phyloP scores from a whole-genome alignment of 2,797 vertebrate genomes.

The Morus bassanus region DNA sequence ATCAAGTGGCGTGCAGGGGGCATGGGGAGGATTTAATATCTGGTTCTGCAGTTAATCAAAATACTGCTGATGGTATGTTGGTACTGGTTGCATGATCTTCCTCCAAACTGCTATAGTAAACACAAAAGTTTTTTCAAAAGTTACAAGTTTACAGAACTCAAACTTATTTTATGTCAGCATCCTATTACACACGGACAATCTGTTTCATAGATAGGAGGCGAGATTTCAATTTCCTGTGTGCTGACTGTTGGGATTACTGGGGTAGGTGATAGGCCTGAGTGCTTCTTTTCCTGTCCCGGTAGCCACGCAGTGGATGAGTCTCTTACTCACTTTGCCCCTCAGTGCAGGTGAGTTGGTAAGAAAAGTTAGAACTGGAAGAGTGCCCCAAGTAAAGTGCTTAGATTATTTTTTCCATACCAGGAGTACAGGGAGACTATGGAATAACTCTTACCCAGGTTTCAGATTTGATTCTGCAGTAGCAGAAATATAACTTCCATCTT shows the following conservation, averaged over 20 bases:
- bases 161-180: neutral
- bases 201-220: neutral
- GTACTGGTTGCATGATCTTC: neutral
- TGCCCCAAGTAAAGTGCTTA: neutral
- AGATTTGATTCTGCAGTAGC: neutral
- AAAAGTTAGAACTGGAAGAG: neutral
- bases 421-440: neutral
- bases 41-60: neutral
- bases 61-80: neutral
- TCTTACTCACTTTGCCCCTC: neutral
- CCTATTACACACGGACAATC: accelerated
- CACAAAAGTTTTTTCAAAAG: neutral
- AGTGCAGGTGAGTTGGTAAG: neutral
- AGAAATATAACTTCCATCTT: neutral
- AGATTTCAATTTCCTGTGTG: neutral
- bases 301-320: accelerated
- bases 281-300: neutral
- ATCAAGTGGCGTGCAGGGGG: neutral
- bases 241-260: neutral
- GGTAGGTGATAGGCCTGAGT: neutral
- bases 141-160: neutral
- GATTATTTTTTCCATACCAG: neutral
- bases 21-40: neutral
- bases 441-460: neutral
- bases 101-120: neutral